Conservation (phyloP, 2,797 vertebrate genomes). For the Gouania willdenowi region DNA sequence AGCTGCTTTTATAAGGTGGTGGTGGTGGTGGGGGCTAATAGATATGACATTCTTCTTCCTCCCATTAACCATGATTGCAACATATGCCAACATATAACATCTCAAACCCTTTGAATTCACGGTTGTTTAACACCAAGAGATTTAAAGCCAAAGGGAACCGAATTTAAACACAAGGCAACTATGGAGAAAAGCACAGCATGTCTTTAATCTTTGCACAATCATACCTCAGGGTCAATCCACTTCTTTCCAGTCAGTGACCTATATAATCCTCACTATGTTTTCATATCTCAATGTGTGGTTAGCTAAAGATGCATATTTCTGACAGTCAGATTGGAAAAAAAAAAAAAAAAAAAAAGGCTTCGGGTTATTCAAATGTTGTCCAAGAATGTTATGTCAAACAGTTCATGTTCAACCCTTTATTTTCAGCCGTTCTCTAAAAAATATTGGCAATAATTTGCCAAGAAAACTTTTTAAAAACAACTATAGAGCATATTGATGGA, state of each 20-base stretch:
- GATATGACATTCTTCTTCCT: conserved; percentile 8
- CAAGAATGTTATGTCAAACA: conserved; percentile 26
- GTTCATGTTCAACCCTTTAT: too few relatives aligned
- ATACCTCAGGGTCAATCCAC: conserved; percentile 26
- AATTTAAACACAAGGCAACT: conserved; percentile 16
- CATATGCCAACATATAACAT: conserved; percentile 6
- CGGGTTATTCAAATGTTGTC: too few relatives aligned
- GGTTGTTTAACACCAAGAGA: conserved; percentile 40
- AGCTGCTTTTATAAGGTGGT: conserved; percentile 16
- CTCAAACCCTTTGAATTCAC: conserved; percentile 23
- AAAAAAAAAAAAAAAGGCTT: too few relatives aligned
- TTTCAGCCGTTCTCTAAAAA: too few relatives aligned
- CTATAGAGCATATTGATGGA: too few relatives aligned
- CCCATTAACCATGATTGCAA: conserved; percentile 15
- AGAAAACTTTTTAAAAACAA: too few relatives aligned
- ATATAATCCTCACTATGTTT: conserved; percentile 18
- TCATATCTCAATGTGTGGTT: conserved; percentile 3
- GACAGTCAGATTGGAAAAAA: too few relatives aligned
- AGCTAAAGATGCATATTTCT: conserved; percentile 8
- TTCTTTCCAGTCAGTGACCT: conserved; percentile 21
- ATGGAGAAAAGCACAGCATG: conserved; percentile 7
- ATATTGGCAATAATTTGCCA: too few relatives aligned
- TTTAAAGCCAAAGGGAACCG: conserved; percentile 21
- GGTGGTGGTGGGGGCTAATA: conserved; percentile 6
- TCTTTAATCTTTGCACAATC: conserved; percentile 41